Conservation (phyloP, 2,113 vertebrate species). For the Heterochromis multidens region DNA sequence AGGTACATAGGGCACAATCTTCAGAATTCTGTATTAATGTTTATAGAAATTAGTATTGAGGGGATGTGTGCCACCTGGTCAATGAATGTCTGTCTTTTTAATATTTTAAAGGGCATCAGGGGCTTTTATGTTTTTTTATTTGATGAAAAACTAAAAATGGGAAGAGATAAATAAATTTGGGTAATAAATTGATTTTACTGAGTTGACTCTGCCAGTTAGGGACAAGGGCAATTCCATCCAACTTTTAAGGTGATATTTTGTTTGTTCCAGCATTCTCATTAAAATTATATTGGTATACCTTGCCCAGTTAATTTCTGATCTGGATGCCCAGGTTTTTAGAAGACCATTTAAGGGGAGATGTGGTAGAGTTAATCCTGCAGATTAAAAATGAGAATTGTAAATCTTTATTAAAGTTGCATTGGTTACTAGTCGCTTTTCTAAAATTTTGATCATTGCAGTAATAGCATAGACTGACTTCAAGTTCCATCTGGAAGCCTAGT, state of each 20-base stretch:
- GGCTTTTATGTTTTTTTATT: background rate
- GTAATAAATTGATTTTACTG: background rate
- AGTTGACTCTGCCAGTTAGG: background rate
- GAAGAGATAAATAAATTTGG: background rate
- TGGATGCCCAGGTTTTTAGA: background rate
- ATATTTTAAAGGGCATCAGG: slow-evolving; percentile 1
- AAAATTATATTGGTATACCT: background rate
- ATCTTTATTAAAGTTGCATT: too few relatives aligned
- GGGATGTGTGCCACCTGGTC: background rate
- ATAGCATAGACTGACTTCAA: too few relatives aligned
- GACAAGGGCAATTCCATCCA: background rate
- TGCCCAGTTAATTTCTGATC: background rate
- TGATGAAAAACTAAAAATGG: background rate
- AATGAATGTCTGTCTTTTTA: slow-evolving; percentile 9
- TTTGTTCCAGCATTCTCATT: background rate
- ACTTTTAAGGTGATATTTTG: background rate
- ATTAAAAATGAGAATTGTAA: too few relatives aligned
- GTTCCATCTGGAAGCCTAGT: too few relatives aligned
- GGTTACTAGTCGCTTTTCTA: too few relatives aligned
- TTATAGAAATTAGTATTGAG: background rate
- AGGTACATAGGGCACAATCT: background rate
- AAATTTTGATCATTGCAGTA: too few relatives aligned
- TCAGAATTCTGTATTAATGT: background rate
- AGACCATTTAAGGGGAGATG: background rate
- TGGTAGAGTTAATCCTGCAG: background rate